A percentile compares a stretch with the other conserved stretches of the same genome.
Conservation (phyloP, 2,888 invertebrate species). For the Prosopocoilus inquinatus region DNA sequence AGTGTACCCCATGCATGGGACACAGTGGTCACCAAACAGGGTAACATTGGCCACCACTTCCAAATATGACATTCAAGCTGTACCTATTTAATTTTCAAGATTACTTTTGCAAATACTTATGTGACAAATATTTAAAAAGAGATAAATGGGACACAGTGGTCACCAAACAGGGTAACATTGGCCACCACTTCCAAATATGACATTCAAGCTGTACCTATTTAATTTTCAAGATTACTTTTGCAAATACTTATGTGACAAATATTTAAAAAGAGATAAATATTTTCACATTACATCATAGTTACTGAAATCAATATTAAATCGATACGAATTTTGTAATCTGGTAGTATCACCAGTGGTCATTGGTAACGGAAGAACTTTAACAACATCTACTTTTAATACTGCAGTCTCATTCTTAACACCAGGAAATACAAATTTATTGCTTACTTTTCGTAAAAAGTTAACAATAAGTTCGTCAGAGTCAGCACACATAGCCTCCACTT, state of each 20-base stretch:
- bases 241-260: neutral
- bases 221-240: neutral
- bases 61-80: neutral
- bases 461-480: slow-evolving; percentile 7
- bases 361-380: slow-evolving; percentile 6
- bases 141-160: slow-evolving; percentile 2
- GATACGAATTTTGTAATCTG: neutral
- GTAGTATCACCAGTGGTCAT: slow-evolving; percentile 3
- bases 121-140: neutral
- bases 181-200: neutral
- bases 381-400: slow-evolving; percentile 6
- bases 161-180: neutral
- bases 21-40: neutral
- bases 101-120: neutral
- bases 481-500: slow-evolving; percentile 6
- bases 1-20: slow-evolving; percentile 1
- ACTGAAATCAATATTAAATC: neutral
- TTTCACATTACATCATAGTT: too few relatives aligned
- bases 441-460: slow-evolving; percentile 6
- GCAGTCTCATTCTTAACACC: slow-evolving; percentile 7
- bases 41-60: neutral
- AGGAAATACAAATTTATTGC: slow-evolving; percentile 13
- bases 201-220: neutral
- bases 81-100: neutral
- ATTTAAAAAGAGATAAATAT: too few relatives aligned